These are phyloP conservation scores for Drosophila stalkeri DNA, from an alignment of 2,888 invertebrate species.

Conservation along the genomic window DNA sequence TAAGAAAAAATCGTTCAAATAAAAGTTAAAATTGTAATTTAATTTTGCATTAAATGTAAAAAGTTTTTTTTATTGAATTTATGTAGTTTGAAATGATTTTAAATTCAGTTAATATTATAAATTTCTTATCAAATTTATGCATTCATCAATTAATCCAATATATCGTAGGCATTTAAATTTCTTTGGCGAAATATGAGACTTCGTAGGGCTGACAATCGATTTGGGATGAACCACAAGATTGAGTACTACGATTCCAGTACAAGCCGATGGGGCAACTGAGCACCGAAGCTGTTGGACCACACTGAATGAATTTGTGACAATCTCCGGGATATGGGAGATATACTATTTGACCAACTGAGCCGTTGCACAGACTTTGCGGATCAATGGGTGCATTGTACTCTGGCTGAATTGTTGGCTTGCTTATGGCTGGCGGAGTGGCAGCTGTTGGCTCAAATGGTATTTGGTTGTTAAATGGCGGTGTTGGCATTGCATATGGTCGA, in stretches of 20 bases:
- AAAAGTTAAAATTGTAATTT: neutral
- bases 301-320: constrained; percentile 80
- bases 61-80: constrained; percentile 2
- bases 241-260: constrained; percentile 62
- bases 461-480: neutral
- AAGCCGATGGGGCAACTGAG: constrained; percentile 65
- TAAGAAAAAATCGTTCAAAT: neutral
- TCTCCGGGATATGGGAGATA: constrained; percentile 75
- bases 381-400: constrained; percentile 12
- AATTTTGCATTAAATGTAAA: neutral
- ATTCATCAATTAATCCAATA: neutral
- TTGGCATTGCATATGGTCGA: neutral
- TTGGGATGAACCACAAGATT: constrained; percentile 53
- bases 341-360: neutral
- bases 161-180: neutral
- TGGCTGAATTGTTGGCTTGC: neutral
- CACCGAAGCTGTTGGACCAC: constrained; percentile 63
- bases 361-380: constrained; percentile 34
- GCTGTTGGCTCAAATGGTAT: constrained; percentile 27
- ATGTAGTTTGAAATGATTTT: neutral
- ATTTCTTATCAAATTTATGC: neutral
- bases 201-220: constrained; percentile 20
- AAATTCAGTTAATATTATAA: neutral
- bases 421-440: constrained; percentile 45
- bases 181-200: neutral